Conservation (phyloP, 2,888 invertebrate genomes). For the Entomobrya proxima region DNA sequence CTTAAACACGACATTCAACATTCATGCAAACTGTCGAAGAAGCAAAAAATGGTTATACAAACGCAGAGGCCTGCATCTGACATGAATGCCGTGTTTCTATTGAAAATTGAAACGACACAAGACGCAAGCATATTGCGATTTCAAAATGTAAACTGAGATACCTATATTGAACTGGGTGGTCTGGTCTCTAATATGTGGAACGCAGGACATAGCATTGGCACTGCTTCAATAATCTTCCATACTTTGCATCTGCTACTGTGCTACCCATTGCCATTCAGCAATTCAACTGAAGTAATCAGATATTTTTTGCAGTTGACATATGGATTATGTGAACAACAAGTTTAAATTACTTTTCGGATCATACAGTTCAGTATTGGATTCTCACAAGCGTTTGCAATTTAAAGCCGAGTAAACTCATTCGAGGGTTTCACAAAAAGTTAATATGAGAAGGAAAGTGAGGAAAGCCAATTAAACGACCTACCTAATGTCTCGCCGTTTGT, state of each 20-base stretch:
- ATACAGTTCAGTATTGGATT: constrained; percentile 10
- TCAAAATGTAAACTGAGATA: not conserved
- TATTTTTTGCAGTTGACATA: constrained; percentile 7
- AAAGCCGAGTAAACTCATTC: too few species aligned
- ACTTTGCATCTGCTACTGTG: not conserved
- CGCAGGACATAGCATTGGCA: too few species aligned
- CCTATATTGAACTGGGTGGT: not conserved
- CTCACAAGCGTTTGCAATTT: too few species aligned
- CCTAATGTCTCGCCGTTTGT: too few species aligned
- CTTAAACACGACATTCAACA: too few species aligned
- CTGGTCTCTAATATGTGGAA: too few species aligned
- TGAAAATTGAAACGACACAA: not conserved
- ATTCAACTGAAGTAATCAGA: not conserved
- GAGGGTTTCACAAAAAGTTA: too few species aligned
- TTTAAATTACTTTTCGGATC: constrained; percentile 38
- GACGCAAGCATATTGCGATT: not conserved
- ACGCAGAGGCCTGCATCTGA: not conserved
- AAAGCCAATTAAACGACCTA: too few species aligned
- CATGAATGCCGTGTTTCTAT: too few species aligned
- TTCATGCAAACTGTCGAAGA: too few species aligned
- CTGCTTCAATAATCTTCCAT: constrained; percentile 14
- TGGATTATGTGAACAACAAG: constrained; percentile 26
- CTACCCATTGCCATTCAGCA: not conserved
- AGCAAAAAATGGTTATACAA: too few species aligned
- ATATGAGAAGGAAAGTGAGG: too few species aligned